Evolutionary conservation across 2,113 vertebrate species (phyloP), one percentile per base, ranked within the genome.

Genomic region (Pungitius pungitius): DNA sequence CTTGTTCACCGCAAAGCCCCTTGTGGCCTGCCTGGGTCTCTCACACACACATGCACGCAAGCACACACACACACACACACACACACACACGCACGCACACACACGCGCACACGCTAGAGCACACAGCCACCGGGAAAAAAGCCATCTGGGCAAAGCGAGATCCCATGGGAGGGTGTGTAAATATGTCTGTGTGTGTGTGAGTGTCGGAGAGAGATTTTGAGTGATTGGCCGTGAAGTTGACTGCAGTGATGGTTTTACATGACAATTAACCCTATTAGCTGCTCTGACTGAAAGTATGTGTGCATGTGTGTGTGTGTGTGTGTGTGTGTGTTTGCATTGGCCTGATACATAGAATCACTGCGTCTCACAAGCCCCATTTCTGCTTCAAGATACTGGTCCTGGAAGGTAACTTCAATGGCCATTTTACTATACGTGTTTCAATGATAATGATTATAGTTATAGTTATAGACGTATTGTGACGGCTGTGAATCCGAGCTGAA

Each of bases 211-310:
- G 63, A 71, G 92, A 94, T 84, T 87, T 88, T 86, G 75, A 84
- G 81, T 82, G 85, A 88, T 85, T 88, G 81, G 89, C 83, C 86
- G 82, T 94, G 93, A 94, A 94, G 94, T 94, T 94, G 93, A 96
- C 95, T 95, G 94, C 94, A 87, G 83, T 80, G 94, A 90, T 93
- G 92, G 92, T 93, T 97, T 97, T 96, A 96, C 94, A 95, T 95
- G 94, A 96, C 95, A 96, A 98, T 99, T 98, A 98, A 99, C 97
- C 96, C 95, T 96, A 97, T 99, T 98, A 98, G 96, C 94, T 92
- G 22, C 7, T 42, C 78, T 85, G 78, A 33, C 79, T 82, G 55
- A 22, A 79, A 66, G 37, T 55, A 51, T 68, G 33, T 69, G 73
- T 63, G 60, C 30, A 18, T 57, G 57, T 81, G 73, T 63, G 60